phyloP scores from a whole-genome alignment of 2,113 vertebrate genomes.

The Macrotis lagotis region DNA sequence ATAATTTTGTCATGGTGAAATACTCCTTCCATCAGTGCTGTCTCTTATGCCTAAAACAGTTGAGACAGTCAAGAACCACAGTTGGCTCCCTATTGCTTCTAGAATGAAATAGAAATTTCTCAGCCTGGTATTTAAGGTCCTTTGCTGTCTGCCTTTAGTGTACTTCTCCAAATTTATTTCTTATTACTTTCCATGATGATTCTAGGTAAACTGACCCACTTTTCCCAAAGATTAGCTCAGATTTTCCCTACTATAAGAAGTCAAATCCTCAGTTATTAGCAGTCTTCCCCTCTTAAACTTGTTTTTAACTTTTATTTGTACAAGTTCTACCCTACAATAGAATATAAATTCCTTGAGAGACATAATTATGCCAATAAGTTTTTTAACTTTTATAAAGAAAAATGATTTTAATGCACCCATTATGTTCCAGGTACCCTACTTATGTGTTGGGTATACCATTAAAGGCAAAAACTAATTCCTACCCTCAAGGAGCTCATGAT shows the following conservation, averaged over 20 bases:
- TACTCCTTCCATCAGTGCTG: neutral
- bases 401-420: neutral
- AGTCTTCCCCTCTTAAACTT: neutral
- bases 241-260: neutral
- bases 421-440: neutral
- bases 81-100: neutral
- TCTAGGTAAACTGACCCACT: neutral
- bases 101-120: neutral
- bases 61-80: neutral
- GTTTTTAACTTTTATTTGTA: neutral
- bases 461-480: neutral
- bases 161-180: neutral
- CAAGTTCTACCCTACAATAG: neutral
- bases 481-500: neutral
- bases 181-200: neutral
- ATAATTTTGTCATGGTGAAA: neutral
- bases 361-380: neutral
- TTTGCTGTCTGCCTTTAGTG: neutral
- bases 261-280: neutral
- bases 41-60: neutral
- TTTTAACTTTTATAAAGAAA: neutral
- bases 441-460: neutral
- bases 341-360: neutral
- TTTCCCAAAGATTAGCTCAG: neutral
- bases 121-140: neutral